Conservation (phyloP, 1,140 invertebrate genomes). For the Sycophaga agraensis region DNA sequence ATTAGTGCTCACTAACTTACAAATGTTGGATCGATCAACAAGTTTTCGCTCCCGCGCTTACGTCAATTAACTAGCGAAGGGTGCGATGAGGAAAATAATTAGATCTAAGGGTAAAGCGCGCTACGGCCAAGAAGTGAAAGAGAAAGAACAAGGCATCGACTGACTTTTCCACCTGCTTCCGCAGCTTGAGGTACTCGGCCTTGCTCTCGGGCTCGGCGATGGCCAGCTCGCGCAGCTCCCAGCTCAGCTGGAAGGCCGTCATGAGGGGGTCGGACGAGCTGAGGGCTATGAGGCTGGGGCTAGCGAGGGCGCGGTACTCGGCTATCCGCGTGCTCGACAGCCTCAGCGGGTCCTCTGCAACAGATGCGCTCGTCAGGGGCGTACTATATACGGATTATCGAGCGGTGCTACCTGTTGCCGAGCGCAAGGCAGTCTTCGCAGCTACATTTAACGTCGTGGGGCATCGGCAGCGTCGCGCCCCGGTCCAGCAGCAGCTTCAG, state of each 20-base stretch:
- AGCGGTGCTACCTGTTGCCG: slow-evolving; percentile 63
- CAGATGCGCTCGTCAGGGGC: not conserved
- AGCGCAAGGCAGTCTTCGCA: slow-evolving; percentile 76
- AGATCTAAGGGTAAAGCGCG: no score
- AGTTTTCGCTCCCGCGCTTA: no score
- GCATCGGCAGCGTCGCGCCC: slow-evolving; percentile 82
- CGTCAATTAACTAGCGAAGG: no score
- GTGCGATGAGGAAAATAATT: no score
- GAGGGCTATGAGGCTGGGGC: slow-evolving; percentile 84
- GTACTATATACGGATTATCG: not conserved
- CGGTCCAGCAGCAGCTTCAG: slow-evolving; percentile 87
- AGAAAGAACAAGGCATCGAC: not conserved
- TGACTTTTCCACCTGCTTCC: slow-evolving; percentile 79
- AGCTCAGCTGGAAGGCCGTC: slow-evolving; percentile 80
- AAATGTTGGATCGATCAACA: no score
- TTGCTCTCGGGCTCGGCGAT: slow-evolving; percentile 81
- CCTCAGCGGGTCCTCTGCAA: slow-evolving; percentile 68
- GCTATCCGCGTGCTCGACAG: slow-evolving; percentile 89
- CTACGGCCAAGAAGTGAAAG: not conserved
- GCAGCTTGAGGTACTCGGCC: slow-evolving; percentile 76
- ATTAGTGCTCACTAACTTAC: no score
- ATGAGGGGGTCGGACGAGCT: slow-evolving; percentile 83
- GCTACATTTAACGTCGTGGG: slow-evolving; percentile 82
- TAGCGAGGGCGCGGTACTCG: slow-evolving; percentile 87
- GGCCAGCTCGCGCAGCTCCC: slow-evolving; percentile 77